These are phyloP conservation scores for Acanthornis magna DNA, from an alignment of 2,797 vertebrate genomes.

Conservation along the genomic window DNA sequence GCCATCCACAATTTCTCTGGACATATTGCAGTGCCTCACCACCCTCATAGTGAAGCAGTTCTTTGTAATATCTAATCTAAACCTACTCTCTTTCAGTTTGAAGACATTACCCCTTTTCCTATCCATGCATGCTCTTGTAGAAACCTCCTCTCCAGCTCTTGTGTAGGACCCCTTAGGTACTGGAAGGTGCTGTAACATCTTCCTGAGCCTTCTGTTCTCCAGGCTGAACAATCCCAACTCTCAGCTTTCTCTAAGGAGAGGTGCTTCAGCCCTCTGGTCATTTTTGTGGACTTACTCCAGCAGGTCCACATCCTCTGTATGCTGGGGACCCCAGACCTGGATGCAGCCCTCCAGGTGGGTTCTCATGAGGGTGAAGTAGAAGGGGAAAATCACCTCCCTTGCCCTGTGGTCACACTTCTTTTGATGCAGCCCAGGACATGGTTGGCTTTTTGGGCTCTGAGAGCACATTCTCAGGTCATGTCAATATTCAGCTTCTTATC, in stretches of 20 bases:
- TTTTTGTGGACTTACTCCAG: background rate
- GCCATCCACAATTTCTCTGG: background rate
- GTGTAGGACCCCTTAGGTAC: background rate
- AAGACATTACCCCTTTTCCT: background rate
- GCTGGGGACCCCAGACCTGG: background rate
- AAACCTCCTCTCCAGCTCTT: background rate
- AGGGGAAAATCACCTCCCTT: background rate
- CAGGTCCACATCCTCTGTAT: background rate
- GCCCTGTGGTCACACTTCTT: background rate
- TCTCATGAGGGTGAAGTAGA: background rate
- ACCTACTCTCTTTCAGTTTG: background rate
- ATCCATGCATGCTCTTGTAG: background rate
- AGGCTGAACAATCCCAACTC: background rate
- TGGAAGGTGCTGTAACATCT: background rate
- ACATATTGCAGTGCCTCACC: background rate
- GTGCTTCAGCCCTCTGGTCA: background rate
- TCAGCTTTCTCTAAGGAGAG: background rate
- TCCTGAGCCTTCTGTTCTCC: background rate
- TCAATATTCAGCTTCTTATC: background rate
- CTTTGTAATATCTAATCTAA: background rate
- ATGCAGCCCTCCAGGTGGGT: background rate
- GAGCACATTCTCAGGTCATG: background rate
- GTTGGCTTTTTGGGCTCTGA: background rate
- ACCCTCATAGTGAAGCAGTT: background rate
- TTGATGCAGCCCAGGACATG: background rate